Evolutionary conservation across 2,797 vertebrate species (phyloP).

Genomic region (Nannoperca australis): DNA sequence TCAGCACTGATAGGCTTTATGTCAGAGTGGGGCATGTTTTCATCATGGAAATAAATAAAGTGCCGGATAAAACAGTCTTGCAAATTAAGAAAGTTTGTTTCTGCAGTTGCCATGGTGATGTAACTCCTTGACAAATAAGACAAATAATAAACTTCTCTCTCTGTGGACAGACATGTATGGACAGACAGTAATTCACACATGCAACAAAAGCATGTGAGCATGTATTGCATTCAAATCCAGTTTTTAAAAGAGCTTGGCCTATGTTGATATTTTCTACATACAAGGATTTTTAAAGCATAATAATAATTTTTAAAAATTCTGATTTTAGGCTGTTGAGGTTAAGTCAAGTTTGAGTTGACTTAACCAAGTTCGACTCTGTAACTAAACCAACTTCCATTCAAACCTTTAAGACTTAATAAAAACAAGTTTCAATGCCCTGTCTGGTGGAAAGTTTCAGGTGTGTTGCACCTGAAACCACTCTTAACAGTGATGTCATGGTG

Average conservation of each 20-base stretch:
- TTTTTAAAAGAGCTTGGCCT: neutral
- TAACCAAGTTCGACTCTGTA: no score
- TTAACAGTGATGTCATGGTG: neutral
- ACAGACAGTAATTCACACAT: neutral
- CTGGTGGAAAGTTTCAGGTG: neutral
- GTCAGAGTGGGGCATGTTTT: slow-evolving; percentile 16
- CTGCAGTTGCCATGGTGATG: slow-evolving; percentile 11
- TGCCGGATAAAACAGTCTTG: neutral
- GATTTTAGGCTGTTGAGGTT: neutral
- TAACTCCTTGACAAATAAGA: neutral
- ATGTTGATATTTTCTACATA: neutral
- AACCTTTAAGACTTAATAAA: neutral
- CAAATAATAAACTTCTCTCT: neutral
- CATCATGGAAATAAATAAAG: slow-evolving; percentile 13
- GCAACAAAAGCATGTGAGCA: neutral
- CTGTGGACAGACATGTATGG: neutral
- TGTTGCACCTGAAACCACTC: neutral
- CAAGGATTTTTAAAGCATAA: neutral
- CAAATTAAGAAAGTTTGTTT: slow-evolving; percentile 31
- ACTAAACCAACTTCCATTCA: neutral
- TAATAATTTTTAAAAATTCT: neutral
- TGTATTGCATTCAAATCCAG: no score
- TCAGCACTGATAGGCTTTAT: neutral
- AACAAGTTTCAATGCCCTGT: neutral
- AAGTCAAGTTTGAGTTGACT: neutral